Evolutionary conservation across 2,113 vertebrate species (phyloP).

Genomic region (Coregonus clupeaformis): DNA sequence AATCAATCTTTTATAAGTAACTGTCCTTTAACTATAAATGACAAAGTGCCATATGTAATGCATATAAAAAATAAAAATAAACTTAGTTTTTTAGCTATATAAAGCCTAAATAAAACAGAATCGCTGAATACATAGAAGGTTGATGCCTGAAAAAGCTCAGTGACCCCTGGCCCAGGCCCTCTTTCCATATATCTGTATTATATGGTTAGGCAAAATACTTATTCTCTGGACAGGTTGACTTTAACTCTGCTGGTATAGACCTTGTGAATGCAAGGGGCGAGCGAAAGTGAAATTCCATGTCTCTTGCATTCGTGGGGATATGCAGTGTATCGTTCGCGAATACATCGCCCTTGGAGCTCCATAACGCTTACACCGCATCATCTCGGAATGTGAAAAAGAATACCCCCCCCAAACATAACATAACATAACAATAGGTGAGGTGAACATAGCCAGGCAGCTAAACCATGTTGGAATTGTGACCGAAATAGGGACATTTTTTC

Average conservation of each 20-base stretch:
- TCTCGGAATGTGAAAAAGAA: slow-evolving; percentile 38
- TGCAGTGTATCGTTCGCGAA: slow-evolving; percentile 58
- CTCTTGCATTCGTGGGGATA: slow-evolving; percentile 65
- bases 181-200: slow-evolving; percentile 27
- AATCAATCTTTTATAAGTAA: no score
- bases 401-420: slow-evolving; percentile 42
- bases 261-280: slow-evolving; percentile 68
- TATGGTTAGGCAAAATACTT: slow-evolving; percentile 69
- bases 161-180: slow-evolving; percentile 60
- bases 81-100: slow-evolving; percentile 69
- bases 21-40: no score
- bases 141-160: slow-evolving; percentile 66
- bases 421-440: slow-evolving; percentile 27
- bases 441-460: slow-evolving; percentile 41
- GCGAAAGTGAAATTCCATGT: slow-evolving; percentile 66
- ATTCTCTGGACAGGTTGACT: slow-evolving; percentile 64
- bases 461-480: slow-evolving; percentile 44
- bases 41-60: slow-evolving; percentile 73
- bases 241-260: slow-evolving; percentile 64
- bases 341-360: slow-evolving; percentile 56
- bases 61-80: slow-evolving; percentile 81
- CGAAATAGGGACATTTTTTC: slow-evolving; percentile 57
- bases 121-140: slow-evolving; percentile 65
- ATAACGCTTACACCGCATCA: slow-evolving; percentile 39
- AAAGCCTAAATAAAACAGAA: slow-evolving; percentile 71